Base-by-base conservation (phyloP, 2,113 vertebrate genomes). In the Paralichthys olivaceus region DNA sequence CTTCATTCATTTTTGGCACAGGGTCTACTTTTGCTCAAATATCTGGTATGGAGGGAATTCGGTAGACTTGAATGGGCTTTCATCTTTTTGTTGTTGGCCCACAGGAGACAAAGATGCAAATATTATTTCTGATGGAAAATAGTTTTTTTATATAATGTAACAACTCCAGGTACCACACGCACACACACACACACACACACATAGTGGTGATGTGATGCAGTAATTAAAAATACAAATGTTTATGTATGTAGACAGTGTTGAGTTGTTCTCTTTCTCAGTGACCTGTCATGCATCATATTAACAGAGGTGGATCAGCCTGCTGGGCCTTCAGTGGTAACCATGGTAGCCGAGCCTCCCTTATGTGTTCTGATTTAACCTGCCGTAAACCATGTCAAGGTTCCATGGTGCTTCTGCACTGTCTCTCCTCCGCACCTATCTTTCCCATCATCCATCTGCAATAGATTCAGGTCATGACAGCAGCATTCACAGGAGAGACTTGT, bases 251-350 rank as follows among this genome's bases (percentile, higher is more conserved):
- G n/a, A 26, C 5, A 11, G 20, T 57, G 37, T 37, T 47, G 49
- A 61, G 25, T 25, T 13, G 9, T 23, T 60, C 63, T 47, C 34
- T 56, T 62, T 29, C 15, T 32, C 45, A 5, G 32, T 9, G 20
- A 9, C 40, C 34, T 62, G 25, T n/a, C 22, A 47, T 61, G 20
- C 5, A 45, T 47, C 58, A 8, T 63, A 32, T 69, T 62, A 4
- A 12, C 40, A 70, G 17, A 34, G 29, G 37, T 56, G 55, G 17
- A n/a, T 5, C 75, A 57, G 66, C 29, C n/a, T 53, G n/a, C 3
- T 43, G 28, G n/a, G 14, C 19, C 60, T 19, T 62, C 22, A 63
- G 51, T 54, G 26, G 63, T 80, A 40, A 72, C 49, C 66, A 70
- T 25, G 43, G 72, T 32, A 75, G 64, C 71, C 22, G 7, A 20